phyloP scores from a whole-genome alignment of 1,140 invertebrate genomes.

The Argopecten irradians region DNA sequence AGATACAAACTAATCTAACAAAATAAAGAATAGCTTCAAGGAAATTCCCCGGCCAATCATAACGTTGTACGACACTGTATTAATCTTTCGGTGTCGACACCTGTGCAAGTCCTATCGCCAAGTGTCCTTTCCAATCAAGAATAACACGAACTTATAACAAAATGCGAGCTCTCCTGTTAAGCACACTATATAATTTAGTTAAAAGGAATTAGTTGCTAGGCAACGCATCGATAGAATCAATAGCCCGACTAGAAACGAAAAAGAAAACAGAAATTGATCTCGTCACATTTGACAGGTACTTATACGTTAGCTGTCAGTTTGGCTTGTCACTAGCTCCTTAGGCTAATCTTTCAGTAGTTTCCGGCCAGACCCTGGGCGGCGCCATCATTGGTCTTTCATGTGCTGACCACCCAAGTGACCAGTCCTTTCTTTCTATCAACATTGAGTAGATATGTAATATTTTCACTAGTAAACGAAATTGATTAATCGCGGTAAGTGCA shows the following conservation, averaged over 20 bases:
- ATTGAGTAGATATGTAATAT: too few species aligned
- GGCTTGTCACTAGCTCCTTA: neutral
- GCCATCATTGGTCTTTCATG: neutral
- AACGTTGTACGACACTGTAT: neutral
- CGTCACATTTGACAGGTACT: slow-evolving; percentile 1
- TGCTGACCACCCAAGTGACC: neutral
- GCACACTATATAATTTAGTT: slow-evolving; percentile 1
- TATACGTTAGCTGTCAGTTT: neutral
- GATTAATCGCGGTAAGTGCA: too few species aligned
- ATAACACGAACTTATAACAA: neutral
- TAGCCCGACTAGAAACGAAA: neutral
- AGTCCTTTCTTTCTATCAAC: neutral
- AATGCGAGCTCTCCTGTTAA: neutral
- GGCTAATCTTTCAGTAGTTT: neutral
- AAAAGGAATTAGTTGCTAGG: slow-evolving; percentile 21
- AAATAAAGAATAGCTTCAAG: neutral
- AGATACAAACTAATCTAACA: neutral
- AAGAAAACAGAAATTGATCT: slow-evolving; percentile 18
- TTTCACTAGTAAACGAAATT: too few species aligned
- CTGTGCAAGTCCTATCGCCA: neutral
- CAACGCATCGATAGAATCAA: neutral
- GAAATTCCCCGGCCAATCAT: neutral
- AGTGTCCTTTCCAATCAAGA: neutral
- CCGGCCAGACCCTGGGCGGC: neutral
- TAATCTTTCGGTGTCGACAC: neutral